Evolutionary conservation across 2,888 invertebrate genomes (phyloP), one percentile per base, ranked within the genome.

Genomic region (Ornithoptera priamus): DNA sequence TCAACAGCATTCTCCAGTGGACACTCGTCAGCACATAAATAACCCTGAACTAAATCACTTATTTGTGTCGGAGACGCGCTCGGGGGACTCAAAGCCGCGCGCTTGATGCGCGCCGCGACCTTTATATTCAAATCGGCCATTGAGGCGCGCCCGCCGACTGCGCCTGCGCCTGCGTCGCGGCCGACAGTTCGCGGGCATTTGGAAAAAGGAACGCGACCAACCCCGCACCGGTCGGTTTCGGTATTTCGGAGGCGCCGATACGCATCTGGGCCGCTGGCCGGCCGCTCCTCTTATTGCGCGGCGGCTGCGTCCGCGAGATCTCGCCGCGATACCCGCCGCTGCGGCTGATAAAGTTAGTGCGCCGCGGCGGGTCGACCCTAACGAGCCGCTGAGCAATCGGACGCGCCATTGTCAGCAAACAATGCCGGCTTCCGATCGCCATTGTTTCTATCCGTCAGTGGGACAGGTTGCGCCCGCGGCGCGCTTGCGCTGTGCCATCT

Each of bases 81-180:
- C 88, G 87, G 77, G 87, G 90, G 92, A 91, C 90, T 87, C 90
- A 90, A 90, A 89, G 86, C 88, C 85, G 81, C 85, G 75, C 81
- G 77, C 80, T 88, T 92, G 92, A 92, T 92, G 89, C 85, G 85
- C 85, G 84, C 86, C 1, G 22, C 88, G 87, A 89, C 88, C 89
- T 91, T 92, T 92, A 92, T 92, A 92, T 92, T 92, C 90, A 92
- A 92, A 92, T 92, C 84, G 82, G 77, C 78, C 72, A 92, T 92
- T 92, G 88, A 92, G 92, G 90, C 89, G 83, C 75, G 84, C 80
- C 84, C 87, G 86, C 88, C 87, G 22, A 22, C 22, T 22, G 22
- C 30, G 30, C 30, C 30, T 3, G 30, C 30, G 30, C 30, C 39
- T 39, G 90, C 89, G 86, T 85, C 81, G 77, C 79, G 80, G 87